phyloP scores from a whole-genome alignment of 2,797 vertebrate genomes.

The Dendrocincla fuliginosa region DNA sequence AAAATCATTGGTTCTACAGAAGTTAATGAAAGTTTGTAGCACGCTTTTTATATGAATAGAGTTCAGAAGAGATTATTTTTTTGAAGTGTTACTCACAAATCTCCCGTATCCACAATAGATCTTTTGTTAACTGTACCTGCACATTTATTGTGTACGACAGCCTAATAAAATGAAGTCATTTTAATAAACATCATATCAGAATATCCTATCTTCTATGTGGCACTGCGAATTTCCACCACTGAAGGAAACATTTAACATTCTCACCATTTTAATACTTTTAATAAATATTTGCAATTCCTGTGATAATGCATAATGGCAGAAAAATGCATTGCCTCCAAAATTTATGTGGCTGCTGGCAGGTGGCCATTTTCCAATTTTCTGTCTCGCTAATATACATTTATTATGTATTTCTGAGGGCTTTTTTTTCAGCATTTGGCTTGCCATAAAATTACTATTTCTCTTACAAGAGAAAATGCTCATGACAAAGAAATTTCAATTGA shows the following conservation, averaged over 20 bases:
- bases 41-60: slow-evolving; percentile 42
- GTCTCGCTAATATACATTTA: slow-evolving; percentile 77
- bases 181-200: slow-evolving; percentile 82
- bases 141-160: slow-evolving; percentile 79
- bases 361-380: slow-evolving; percentile 82
- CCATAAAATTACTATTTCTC: slow-evolving; percentile 58
- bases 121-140: slow-evolving; percentile 75
- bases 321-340: slow-evolving; percentile 77
- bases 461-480: slow-evolving; percentile 4
- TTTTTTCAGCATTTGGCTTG: slow-evolving; percentile 49
- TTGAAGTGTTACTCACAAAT: slow-evolving; percentile 70
- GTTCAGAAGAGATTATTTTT: slow-evolving; percentile 65
- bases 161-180: slow-evolving; percentile 83
- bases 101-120: slow-evolving; percentile 71
- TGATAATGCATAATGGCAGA: slow-evolving; percentile 77
- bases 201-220: slow-evolving; percentile 77
- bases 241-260: slow-evolving; percentile 83
- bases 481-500: slow-evolving; percentile 40
- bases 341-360: slow-evolving; percentile 80
- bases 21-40: slow-evolving; percentile 68
- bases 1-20: slow-evolving; percentile 62
- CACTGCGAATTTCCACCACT: slow-evolving; percentile 76
- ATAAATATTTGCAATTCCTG: slow-evolving; percentile 84
- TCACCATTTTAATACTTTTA: slow-evolving; percentile 82
- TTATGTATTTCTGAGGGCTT: slow-evolving; percentile 73